Percentiles rank a stretch among this genome's conserved stretches.
These are phyloP conservation scores for Bombus breviceps DNA, from an alignment of 1,140 invertebrate species.

Conservation along the genomic window DNA sequence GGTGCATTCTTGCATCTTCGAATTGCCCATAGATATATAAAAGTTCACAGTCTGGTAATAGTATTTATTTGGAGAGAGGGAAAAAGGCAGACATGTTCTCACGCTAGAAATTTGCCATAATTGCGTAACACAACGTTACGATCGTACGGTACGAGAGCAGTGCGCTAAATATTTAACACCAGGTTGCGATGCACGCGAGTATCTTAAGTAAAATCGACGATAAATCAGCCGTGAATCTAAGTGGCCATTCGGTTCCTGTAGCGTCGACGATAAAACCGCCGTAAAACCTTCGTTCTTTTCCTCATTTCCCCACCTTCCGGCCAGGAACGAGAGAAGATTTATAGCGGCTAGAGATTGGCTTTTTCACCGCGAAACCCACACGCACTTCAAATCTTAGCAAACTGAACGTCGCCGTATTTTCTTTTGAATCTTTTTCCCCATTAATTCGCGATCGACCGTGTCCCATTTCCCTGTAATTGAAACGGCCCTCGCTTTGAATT, in stretches of 20 bases:
- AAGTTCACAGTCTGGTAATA: too few relatives aligned
- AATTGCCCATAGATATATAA: too few relatives aligned
- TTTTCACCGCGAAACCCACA: background rate
- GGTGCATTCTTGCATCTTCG: too few relatives aligned
- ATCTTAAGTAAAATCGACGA: slow-evolving; percentile 32
- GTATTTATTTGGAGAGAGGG: too few relatives aligned
- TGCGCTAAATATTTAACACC: background rate
- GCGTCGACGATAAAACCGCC: slow-evolving; percentile 7
- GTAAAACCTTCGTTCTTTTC: slow-evolving; percentile 8
- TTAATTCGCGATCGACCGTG: slow-evolving; percentile 31
- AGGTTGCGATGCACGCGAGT: background rate
- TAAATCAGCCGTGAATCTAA: slow-evolving; percentile 27
- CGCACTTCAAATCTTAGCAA: too few relatives aligned
- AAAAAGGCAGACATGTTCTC: too few relatives aligned
- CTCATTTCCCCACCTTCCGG: background rate
- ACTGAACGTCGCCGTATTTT: background rate
- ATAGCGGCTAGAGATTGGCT: background rate
- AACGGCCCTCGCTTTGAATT: slow-evolving; percentile 18
- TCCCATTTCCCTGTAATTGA: slow-evolving; percentile 35
- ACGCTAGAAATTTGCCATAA: background rate
- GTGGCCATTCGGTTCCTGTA: background rate
- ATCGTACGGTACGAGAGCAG: background rate
- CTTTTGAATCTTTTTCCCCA: background rate
- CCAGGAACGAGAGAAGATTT: slow-evolving; percentile 12
- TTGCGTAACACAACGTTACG: background rate